Evolutionary conservation across 2,888 invertebrate genomes (phyloP).

Genomic region (Nephrotoma appendiculata): DNA sequence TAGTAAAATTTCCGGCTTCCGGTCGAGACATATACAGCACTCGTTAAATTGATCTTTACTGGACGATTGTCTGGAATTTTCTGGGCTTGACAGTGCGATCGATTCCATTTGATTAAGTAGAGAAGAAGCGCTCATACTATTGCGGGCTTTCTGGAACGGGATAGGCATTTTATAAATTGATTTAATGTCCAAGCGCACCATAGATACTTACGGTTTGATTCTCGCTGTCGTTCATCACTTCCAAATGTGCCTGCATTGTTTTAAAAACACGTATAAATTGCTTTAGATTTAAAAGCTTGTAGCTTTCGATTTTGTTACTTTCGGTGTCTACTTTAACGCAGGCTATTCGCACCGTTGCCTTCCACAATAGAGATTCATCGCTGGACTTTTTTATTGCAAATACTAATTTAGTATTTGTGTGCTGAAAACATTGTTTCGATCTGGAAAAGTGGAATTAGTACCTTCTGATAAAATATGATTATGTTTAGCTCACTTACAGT

Average conservation of each 20-base stretch:
- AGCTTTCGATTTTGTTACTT: slow-evolving; percentile 39
- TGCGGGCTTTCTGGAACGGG: background rate
- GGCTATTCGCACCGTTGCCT: slow-evolving; percentile 48
- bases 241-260: slow-evolving; percentile 36
- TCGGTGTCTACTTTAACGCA: slow-evolving; percentile 43
- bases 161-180: background rate
- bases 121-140: slow-evolving; percentile 25
- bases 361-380: slow-evolving; percentile 50
- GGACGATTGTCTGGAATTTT: slow-evolving; percentile 16
- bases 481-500: slow-evolving; percentile 34
- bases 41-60: slow-evolving; percentile 34
- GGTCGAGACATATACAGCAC: slow-evolving; percentile 59
- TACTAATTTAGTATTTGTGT: slow-evolving; percentile 44
- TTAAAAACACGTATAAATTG: slow-evolving; percentile 48
- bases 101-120: slow-evolving; percentile 28
- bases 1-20: slow-evolving; percentile 49
- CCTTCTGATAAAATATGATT: background rate
- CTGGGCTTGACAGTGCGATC: slow-evolving; percentile 15
- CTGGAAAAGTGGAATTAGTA: slow-evolving; percentile 24
- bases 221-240: slow-evolving; percentile 24
- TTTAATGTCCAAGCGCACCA: no score
- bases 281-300: slow-evolving; percentile 42
- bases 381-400: slow-evolving; percentile 51
- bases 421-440: slow-evolving; percentile 42
- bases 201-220: slow-evolving; percentile 18